Conservation (phyloP, 2,797 vertebrate species). For the Karalla daura region DNA sequence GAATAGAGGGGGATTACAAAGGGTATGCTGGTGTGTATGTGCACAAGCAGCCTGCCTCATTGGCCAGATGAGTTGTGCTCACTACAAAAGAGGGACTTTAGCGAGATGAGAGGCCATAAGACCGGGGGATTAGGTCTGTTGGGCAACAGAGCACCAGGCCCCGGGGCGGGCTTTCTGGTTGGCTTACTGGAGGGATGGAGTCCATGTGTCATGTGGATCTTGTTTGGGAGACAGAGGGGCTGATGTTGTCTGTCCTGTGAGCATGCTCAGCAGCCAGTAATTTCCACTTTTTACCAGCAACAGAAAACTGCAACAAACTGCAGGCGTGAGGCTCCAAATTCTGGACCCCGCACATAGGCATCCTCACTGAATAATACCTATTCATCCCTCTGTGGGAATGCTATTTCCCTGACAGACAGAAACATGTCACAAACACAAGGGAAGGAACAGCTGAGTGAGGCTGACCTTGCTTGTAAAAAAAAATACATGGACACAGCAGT, state of each 20-base stretch:
- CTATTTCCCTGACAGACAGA: no score
- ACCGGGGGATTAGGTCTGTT: conserved; percentile 75
- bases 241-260: conserved; percentile 31
- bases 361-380: no score
- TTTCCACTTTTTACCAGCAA: conserved; percentile 26
- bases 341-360: no score
- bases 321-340: no score
- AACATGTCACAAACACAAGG: background rate
- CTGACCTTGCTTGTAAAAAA: background rate
- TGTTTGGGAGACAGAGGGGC: conserved; percentile 53
- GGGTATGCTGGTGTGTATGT: conserved; percentile 45
- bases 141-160: conserved; percentile 55
- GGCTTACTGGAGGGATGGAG: conserved; percentile 51
- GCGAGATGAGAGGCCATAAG: conserved; percentile 75
- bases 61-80: conserved; percentile 74
- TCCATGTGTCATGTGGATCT: conserved; percentile 62
- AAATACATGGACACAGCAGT: background rate
- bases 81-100: conserved; percentile 79
- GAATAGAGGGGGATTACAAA: conserved; percentile 59
- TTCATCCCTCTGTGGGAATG: no score
- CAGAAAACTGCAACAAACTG: conserved; percentile 3
- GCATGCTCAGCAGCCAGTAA: conserved; percentile 25
- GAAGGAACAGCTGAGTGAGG: background rate
- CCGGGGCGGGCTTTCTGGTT: conserved; percentile 49
- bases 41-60: conserved; percentile 44